Base-by-base conservation (phyloP, 1,140 invertebrate genomes). In the Piezodorus guildinii region DNA sequence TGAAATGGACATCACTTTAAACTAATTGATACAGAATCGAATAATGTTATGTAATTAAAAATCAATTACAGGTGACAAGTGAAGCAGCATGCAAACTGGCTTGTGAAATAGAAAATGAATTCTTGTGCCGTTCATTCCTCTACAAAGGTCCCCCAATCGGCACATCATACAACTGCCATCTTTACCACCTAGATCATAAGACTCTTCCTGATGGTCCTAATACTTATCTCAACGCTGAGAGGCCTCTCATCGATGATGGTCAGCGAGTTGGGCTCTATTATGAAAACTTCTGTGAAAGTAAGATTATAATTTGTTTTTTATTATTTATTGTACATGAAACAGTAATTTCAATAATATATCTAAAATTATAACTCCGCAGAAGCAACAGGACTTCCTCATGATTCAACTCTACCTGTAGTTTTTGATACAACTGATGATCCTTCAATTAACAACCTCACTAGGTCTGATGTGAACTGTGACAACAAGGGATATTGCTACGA, bases 401-500 rank as follows among this genome's bases (percentile, higher is more conserved):
- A 79, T 62, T 56, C 52, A 23, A 77, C 79, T 0, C 74, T 88
- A 43, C 85, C 86, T 4, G 79, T 88, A 1, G 83, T 82, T 1
- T 81, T 88, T 71, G 85, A 88, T 62, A 82, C 84, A 15, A 82
- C 83, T 25, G 83, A 87, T 73, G 85, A 88, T 72, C 77, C 82
- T 8, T 80, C 76, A 46, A 68, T 86, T 63, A 87, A 81, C 70
- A 88, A 88, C 70, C 71, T 87, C 62, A 86, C 85, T 2, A 79
- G 85, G 69, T 83, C 81, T 67, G 87, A 89, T 69, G 84, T 88
- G 16, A 93, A 94, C 75, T 96, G 93, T 72, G 92, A 95, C 75
- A 90, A 91, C 71, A 94, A 90, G 39, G 93, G 92, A 71, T 93
- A 91, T 62, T 96, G 93, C 72, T 95, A 95, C 70, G 91, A 96